Conservation (phyloP, 2,888 invertebrate genomes). For the Pollenia angustigena region DNA sequence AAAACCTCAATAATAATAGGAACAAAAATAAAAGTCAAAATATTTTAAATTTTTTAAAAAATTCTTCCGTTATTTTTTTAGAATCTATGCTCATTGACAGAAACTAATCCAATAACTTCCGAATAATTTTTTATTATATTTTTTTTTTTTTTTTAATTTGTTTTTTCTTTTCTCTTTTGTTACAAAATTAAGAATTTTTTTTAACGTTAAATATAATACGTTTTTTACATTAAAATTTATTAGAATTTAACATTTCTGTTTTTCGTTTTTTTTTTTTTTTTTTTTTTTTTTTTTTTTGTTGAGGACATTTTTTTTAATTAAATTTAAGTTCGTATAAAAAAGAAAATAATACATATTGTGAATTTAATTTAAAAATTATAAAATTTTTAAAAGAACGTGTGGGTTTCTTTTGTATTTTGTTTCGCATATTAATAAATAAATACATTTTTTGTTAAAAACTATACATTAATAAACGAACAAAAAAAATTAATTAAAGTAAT, state of each 20-base stretch:
- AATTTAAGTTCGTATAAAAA: conserved; percentile 62
- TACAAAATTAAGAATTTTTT: conserved; percentile 70
- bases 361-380: conserved; percentile 42
- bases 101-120: conserved; percentile 56
- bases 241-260: conserved; percentile 49
- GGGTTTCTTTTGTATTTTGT: conserved; percentile 23
- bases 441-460: conserved; percentile 53
- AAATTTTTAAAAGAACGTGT: conserved; percentile 32
- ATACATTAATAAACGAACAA: conserved; percentile 21
- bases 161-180: conserved; percentile 57
- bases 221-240: conserved; percentile 39
- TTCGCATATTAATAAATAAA: conserved; percentile 34
- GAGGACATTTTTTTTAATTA: conserved; percentile 48
- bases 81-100: conserved; percentile 2
- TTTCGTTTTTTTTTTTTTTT: conserved; percentile 65
- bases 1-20: no score
- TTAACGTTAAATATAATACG: conserved; percentile 51
- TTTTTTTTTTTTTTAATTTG: conserved; percentile 15
- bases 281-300: conserved; percentile 61
- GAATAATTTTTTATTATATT: conserved; percentile 53
- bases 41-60: conserved; percentile 49
- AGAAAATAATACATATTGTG: conserved; percentile 56
- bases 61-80: conserved; percentile 57
- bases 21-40: background rate
- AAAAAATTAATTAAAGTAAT: conserved; percentile 25